Evolutionary conservation across 1,140 invertebrate species (phyloP), one percentile per base, ranked within the genome.

Genomic region (Lysiphlebus fabarum): DNA sequence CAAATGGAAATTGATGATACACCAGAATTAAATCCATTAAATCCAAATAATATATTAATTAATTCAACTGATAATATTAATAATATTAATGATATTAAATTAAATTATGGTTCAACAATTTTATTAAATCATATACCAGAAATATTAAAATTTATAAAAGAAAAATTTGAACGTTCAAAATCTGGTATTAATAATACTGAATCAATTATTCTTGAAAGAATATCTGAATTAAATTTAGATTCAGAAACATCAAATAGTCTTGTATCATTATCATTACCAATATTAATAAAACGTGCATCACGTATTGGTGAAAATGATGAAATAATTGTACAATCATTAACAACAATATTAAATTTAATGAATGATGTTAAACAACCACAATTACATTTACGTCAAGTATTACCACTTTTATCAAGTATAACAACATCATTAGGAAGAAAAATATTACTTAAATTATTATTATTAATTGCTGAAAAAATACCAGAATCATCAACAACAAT

Each of bases 191-290:
- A 84, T 57, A 84, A 82, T 68, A 83, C 84, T 34, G 91, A 95
- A 67, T 73, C 95, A 1, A 82, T 86, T 7, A 91, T 96, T 61
- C 76, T 96, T 1, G 90, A 90, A 0, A 82, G 89, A 59, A 82
- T 92, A 7, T 91, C 90, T 1, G 85, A 89, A 70, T 80, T 91
- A 44, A 87, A 89, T 0, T 80, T 81, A 5, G 84, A 89, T 55
- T 69, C 83, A 1, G 78, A 84, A 43, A 83, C 84, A 38, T 89
- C 89, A 64, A 83, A 88, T 55, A 82, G 81, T 7, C 74, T 95
- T 9, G 71, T 93, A 3, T 79, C 82, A 53, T 72, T 95, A 0
- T 70, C 92, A 4, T 67, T 95, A 44, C 91, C 92, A 1, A 85
- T 92, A 54, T 78, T 93, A 10, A 78, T 84, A 0, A 88, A 85